Evolutionary conservation across 2,113 vertebrate genomes (phyloP).

Genomic region (Malurus alboscapulatus): DNA sequence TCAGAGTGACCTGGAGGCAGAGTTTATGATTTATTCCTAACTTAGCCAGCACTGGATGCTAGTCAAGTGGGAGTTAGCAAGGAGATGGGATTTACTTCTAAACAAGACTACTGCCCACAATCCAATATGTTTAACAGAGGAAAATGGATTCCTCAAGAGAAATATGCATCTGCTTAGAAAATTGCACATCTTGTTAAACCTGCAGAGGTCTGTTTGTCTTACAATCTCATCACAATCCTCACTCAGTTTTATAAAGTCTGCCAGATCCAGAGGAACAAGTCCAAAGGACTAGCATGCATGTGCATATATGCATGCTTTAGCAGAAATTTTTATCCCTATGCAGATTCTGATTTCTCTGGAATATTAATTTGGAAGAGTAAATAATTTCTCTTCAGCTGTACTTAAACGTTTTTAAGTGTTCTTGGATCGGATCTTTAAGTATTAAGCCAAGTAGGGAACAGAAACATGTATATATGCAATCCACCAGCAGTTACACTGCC

Average conservation of each 20-base stretch:
- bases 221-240: background rate
- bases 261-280: background rate
- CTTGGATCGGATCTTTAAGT: background rate
- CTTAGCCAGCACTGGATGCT: background rate
- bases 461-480: background rate
- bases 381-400: background rate
- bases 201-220: background rate
- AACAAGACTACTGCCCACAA: background rate
- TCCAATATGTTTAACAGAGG: background rate
- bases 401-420: background rate
- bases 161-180: background rate
- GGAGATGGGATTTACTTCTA: slow-evolving; percentile 26
- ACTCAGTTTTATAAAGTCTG: background rate
- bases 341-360: background rate
- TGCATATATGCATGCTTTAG: background rate
- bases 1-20: background rate
- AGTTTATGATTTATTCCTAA: slow-evolving; percentile 14
- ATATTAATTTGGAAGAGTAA: background rate
- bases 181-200: background rate
- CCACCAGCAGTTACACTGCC: background rate
- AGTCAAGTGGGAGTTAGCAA: slow-evolving; percentile 7
- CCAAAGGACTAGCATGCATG: background rate
- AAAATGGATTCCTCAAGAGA: background rate
- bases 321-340: background rate
- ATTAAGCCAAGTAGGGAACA: background rate